Conservation (phyloP, 1,140 invertebrate species). For the Anadara kagoshimensis region DNA sequence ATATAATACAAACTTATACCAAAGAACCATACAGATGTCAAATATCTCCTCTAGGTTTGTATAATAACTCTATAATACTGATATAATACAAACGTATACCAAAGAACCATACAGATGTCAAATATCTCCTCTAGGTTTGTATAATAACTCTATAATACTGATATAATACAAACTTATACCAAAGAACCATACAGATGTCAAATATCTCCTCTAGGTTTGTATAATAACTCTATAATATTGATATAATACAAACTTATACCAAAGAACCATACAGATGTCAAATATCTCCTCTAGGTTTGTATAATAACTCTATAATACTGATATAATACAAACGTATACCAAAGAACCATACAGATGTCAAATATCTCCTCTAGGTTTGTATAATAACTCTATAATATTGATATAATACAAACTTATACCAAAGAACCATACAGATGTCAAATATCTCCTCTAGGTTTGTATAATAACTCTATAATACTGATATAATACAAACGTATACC, state of each 20-base stretch:
- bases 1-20: constrained; percentile 2
- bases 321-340: constrained; percentile 1
- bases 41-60: too few species aligned
- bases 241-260: constrained; percentile 2
- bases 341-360: not conserved
- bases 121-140: too few species aligned
- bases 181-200: not conserved
- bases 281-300: too few species aligned
- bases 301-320: not conserved
- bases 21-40: not conserved
- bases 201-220: too few species aligned
- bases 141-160: not conserved
- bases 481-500: constrained; percentile 1
- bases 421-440: not conserved
- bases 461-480: not conserved
- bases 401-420: constrained; percentile 2
- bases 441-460: too few species aligned
- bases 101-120: not conserved
- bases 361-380: too few species aligned
- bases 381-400: not conserved
- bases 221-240: not conserved
- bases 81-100: constrained; percentile 1
- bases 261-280: not conserved
- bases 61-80: not conserved
- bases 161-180: constrained; percentile 2